These are phyloP conservation scores for Conchocele bisecta DNA, from an alignment of 2,888 invertebrate species.

Conservation along the genomic window DNA sequence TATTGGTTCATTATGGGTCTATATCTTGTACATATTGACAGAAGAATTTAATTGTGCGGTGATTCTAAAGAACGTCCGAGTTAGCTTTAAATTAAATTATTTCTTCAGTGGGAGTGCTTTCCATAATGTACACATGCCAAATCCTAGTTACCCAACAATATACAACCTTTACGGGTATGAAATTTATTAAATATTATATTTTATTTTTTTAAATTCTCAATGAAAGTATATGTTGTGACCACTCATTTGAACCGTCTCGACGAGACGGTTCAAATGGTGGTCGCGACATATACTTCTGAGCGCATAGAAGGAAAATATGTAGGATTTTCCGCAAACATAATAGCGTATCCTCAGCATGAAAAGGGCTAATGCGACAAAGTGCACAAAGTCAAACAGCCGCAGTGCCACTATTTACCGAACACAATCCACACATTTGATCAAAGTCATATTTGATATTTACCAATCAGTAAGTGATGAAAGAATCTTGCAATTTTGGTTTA, in stretches of 20 bases:
- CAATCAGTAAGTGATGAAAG: conserved; percentile 4
- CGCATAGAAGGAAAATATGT: background rate
- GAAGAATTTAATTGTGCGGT: conserved; percentile 32
- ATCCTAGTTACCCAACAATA: conserved; percentile 35
- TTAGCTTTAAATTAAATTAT: conserved; percentile 23
- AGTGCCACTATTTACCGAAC: conserved; percentile 26
- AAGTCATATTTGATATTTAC: background rate
- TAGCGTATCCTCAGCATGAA: too few relatives aligned
- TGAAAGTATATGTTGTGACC: too few relatives aligned
- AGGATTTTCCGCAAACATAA: background rate
- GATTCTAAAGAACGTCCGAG: conserved; percentile 35
- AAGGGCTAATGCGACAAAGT: too few relatives aligned
- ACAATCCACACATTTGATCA: conserved; percentile 9
- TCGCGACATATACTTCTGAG: too few relatives aligned
- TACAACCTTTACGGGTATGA: too few relatives aligned
- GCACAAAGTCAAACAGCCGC: background rate
- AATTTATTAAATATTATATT: too few relatives aligned
- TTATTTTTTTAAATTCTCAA: too few relatives aligned
- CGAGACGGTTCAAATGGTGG: too few relatives aligned
- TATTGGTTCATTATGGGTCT: conserved; percentile 24
- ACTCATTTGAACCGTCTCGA: too few relatives aligned
- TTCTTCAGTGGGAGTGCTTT: conserved; percentile 16
- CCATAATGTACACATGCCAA: conserved; percentile 17
- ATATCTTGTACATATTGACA: conserved; percentile 35
- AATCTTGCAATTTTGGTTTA: conserved; percentile 13